A percentile compares a stretch with the other conserved stretches of the same genome.
Conservation (phyloP, 2,797 vertebrate genomes). For the Spheniscus humboldti region DNA sequence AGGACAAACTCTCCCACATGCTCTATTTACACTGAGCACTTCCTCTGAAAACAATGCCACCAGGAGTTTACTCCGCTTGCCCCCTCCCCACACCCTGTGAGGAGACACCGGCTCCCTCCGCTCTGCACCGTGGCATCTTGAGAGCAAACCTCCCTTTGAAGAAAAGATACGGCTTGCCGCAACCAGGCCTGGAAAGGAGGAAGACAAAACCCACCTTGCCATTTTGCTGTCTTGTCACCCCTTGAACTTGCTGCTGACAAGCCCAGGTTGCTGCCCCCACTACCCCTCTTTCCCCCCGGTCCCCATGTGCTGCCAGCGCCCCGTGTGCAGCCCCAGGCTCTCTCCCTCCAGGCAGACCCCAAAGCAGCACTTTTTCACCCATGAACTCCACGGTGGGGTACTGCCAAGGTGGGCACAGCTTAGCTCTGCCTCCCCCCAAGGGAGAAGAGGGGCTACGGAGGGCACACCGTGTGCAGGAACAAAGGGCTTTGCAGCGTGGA, state of each 20-base stretch:
- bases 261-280: not conserved
- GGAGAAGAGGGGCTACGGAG: not conserved
- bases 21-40: conserved; percentile 92
- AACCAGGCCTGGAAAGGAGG: not conserved
- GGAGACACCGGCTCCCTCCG: not conserved
- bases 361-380: not conserved
- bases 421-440: not conserved
- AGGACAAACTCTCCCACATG: conserved; percentile 92
- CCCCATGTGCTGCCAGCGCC: not conserved
- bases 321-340: fast-evolving
- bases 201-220: not conserved
- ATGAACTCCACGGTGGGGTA: fast-evolving
- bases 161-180: not conserved
- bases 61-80: conserved; percentile 67
- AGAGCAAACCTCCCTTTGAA: not conserved
- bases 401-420: not conserved
- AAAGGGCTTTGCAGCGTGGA: not conserved
- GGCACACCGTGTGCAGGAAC: not conserved
- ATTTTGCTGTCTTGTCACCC: not conserved
- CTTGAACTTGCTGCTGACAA: not conserved
- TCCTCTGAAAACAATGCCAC: conserved; percentile 96
- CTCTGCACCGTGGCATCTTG: not conserved
- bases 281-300: fast-evolving
- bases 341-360: not conserved
- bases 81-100: conserved; percentile 26